Percentiles rank a stretch among this genome's conserved stretches.
Evolutionary conservation across 2,888 invertebrate species (phyloP).

Genomic region (Laspeyria flexula): DNA sequence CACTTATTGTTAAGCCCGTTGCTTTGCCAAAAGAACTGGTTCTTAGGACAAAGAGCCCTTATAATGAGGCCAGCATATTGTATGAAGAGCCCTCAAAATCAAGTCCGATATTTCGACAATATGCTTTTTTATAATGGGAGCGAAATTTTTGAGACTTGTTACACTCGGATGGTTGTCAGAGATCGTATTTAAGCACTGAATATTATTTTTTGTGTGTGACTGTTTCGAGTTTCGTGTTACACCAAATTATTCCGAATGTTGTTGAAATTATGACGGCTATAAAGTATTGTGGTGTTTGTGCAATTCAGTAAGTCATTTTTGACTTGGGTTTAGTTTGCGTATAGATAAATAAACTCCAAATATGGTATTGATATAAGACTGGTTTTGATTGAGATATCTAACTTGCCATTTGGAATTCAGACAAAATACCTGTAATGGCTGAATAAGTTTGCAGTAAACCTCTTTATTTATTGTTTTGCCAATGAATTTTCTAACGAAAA

Average conservation of each 20-base stretch:
- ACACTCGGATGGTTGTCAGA: conserved; percentile 47
- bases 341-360: not conserved
- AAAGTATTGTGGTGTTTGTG: conserved; percentile 2
- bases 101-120: conserved; percentile 72
- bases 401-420: not conserved
- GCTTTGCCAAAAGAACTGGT: conserved; percentile 80
- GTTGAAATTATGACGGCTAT: conserved; percentile 2
- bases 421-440: not conserved
- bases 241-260: conserved; percentile 9
- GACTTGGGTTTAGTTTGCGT: not conserved
- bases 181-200: conserved; percentile 42
- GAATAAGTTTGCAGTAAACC: not conserved
- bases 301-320: not conserved
- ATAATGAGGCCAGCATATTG: conserved; percentile 85
- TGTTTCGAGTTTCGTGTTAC: conserved; percentile 6
- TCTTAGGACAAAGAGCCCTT: conserved; percentile 84
- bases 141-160: conserved; percentile 51
- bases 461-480: not conserved
- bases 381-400: conserved; percentile 5
- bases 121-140: conserved; percentile 76
- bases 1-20: conserved; percentile 71
- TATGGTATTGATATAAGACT: not conserved
- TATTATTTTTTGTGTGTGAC: conserved; percentile 32
- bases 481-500: not conserved
- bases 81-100: conserved; percentile 77